These are phyloP conservation scores for Chrysemys picta DNA, from an alignment of 2,113 vertebrate species.

Conservation along the genomic window DNA sequence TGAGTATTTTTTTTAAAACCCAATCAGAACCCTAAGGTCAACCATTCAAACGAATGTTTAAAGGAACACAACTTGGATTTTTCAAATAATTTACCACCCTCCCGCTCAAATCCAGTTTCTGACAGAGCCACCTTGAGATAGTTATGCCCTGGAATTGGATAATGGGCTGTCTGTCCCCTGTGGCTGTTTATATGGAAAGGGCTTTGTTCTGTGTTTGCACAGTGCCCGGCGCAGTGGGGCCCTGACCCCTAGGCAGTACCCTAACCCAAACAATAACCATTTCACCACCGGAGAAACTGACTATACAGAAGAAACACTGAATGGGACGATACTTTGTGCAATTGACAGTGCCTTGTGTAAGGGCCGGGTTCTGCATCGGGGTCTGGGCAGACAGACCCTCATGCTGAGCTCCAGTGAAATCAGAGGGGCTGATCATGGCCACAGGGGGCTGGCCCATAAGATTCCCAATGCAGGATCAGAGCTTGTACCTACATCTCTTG, in stretches of 20 bases:
- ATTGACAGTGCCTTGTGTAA: no score
- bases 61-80: neutral
- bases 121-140: neutral
- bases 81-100: neutral
- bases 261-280: neutral
- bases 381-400: neutral
- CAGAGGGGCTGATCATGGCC: neutral
- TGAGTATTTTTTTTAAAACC: neutral
- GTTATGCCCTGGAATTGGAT: neutral
- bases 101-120: neutral
- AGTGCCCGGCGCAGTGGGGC: rapidly evolving
- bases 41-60: neutral
- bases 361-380: neutral
- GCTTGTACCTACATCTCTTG: rapidly evolving
- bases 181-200: rapidly evolving
- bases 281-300: neutral
- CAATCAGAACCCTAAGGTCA: neutral
- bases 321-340: no score
- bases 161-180: rapidly evolving
- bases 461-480: no score
- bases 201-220: rapidly evolving
- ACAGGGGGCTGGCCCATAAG: neutral
- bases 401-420: neutral
- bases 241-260: rapidly evolving
- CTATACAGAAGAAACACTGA: neutral